Evolutionary conservation across 2,113 vertebrate species (phyloP).

Genomic region (Rhea pennata): DNA sequence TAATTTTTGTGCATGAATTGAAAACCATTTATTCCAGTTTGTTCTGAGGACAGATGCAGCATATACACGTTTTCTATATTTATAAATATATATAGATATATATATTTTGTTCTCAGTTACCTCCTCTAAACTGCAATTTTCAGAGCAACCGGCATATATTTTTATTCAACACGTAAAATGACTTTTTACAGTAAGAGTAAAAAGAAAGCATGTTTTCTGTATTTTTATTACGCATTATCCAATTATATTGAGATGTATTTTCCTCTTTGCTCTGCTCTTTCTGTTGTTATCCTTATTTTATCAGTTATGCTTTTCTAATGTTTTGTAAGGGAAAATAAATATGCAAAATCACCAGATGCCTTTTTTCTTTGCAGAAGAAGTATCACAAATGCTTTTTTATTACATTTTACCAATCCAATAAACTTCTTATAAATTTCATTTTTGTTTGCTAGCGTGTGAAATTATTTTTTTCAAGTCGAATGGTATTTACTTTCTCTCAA

Average conservation of each 20-base stretch:
- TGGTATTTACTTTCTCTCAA: conserved; percentile 58
- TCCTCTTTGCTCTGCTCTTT: conserved; percentile 72
- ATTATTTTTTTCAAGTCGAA: conserved; percentile 64
- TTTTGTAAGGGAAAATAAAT: conserved; percentile 76
- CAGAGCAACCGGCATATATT: conserved; percentile 67
- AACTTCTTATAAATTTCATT: conserved; percentile 70
- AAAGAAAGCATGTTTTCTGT: conserved; percentile 74
- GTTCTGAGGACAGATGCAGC: conserved; percentile 62
- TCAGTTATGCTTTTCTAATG: conserved; percentile 73
- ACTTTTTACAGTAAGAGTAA: conserved; percentile 63
- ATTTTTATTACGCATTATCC: conserved; percentile 75
- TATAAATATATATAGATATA: conserved; percentile 67
- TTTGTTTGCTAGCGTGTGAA: conserved; percentile 67
- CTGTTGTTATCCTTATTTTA: conserved; percentile 65
- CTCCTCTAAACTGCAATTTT: conserved; percentile 58
- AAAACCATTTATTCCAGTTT: conserved; percentile 50
- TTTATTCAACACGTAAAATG: conserved; percentile 56
- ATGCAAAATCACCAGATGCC: conserved; percentile 71
- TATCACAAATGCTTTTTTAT: conserved; percentile 76
- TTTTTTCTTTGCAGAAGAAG: conserved; percentile 75
- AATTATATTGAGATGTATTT: conserved; percentile 73
- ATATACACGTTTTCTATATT: conserved; percentile 69
- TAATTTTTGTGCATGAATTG: conserved; percentile 47
- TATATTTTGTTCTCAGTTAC: conserved; percentile 70
- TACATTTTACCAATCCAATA: conserved; percentile 74